A percentile compares a stretch with the other conserved stretches of the same genome.
Evolutionary conservation across 1,140 invertebrate species (phyloP).

Genomic region (Trichonephila clavipes): DNA sequence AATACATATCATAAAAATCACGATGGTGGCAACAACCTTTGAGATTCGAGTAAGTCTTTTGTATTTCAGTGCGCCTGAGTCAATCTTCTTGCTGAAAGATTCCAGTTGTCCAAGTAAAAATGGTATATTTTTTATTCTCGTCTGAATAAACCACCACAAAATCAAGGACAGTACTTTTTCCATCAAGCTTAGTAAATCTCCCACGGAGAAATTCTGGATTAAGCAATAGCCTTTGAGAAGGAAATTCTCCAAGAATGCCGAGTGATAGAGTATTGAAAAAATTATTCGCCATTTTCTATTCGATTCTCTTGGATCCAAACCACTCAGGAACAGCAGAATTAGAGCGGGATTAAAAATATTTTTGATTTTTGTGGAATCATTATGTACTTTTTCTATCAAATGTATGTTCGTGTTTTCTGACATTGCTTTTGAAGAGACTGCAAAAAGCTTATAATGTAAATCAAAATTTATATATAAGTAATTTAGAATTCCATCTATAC

Average conservation of each 20-base stretch:
- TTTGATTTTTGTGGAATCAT: neutral
- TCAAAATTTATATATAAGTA: too few species aligned
- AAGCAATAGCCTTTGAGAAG: neutral
- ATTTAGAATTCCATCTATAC: too few species aligned
- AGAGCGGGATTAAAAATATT: neutral
- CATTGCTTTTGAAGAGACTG: too few species aligned
- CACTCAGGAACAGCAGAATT: neutral
- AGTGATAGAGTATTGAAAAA: neutral
- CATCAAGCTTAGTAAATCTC: neutral
- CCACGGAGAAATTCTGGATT: neutral
- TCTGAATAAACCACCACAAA: neutral
- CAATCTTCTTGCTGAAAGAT: neutral
- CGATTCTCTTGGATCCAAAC: neutral
- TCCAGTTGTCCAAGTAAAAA: neutral
- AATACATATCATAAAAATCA: neutral
- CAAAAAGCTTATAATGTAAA: too few species aligned
- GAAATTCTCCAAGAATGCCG: neutral
- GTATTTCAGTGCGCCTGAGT: neutral
- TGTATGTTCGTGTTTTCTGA: neutral
- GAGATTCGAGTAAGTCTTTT: neutral
- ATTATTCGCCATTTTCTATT: neutral
- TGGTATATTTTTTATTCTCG: neutral
- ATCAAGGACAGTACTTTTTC: neutral
- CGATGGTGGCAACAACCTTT: neutral
- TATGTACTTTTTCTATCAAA: neutral